Base-by-base conservation (phyloP, 2,888 invertebrate species). In the Coenonympha arcania region DNA sequence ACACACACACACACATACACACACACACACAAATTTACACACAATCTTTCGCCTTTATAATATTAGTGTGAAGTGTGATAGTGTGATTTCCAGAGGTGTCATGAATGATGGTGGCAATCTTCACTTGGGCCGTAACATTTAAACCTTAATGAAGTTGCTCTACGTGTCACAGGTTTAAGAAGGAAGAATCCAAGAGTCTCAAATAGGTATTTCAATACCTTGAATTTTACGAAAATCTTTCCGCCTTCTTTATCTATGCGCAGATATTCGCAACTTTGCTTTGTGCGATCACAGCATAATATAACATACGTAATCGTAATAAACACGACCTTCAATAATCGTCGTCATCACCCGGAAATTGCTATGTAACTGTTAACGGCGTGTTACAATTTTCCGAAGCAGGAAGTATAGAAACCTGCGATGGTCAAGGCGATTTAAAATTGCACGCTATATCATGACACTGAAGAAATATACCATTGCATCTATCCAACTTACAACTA, bases 321-420 rank as follows among this genome's bases (percentile, higher is more conserved):
- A 68, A 68, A 63, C 60, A 59, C 60, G 78, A 70, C 84, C 84
- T 83, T 83, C 78, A 66, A 63, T 61, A 62, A 55, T 57, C 60
- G 60, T 63, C 80, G 81, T 79, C 83, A 80, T 79, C 71, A 82
- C 80, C 76, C 79, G 84, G 84, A 85, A 85, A 73, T 68, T 60
- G 66, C 68, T 67, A 66, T 69, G 65, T 73, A 71, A 74, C 71
- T 69, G 71, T 76, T 77, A 69, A 76, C 69, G 72, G 65, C 68
- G 65, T 71, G 79, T 77, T 80, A 83, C 82, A 82, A 78, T 83
- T 84, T 83, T 80, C 80, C 77, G 73, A 83, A 82, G 76, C 73
- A 81, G 84, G 84, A 84, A 84, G 73, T 78, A 67, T 74, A 24
- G 20, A 69, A 69, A 72, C 69, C 69, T 64, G 54, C 62, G 68